Base-by-base conservation (phyloP, 1,140 invertebrate genomes). In the Pogonus chalceus region DNA sequence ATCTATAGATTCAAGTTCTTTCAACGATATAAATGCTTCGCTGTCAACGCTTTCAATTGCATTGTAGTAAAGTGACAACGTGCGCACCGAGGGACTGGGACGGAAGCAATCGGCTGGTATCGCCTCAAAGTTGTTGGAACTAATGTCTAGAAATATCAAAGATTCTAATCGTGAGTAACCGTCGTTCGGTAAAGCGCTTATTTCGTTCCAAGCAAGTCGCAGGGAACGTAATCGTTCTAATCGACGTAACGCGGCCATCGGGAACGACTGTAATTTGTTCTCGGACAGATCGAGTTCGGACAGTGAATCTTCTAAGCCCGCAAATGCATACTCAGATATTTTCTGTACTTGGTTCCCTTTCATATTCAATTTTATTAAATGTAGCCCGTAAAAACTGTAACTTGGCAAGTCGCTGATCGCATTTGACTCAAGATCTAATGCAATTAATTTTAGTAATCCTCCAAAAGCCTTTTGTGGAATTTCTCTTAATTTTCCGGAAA, bases 341-440 rank as follows among this genome's bases (percentile, higher is more conserved):
- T 84, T 81, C 43, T 80, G 76, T 63, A 92, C 75, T 60, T 81
- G 76, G 70, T 93, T 92, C 39, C 85, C 83, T 71, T 92, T 92
- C 43, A 92, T 72, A 64, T 87, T 91, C 2, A 95, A 71, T 68
- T 90, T 91, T 47, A 83, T 79, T 24, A 95, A 69, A 20, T 83
- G 81, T 54, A 93, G 72, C 0, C 87, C 88, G 62, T 89, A 91
- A 66, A 94, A 92, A 57, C 84, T 86, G 65, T 92, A 92, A 61
- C 86, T 88, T 0, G 87, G 82, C 24, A 95, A 75, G 57, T 90
- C 84, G 24, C 80, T 78, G 39, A 94, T 90, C 60, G 86, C 76
- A 68, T 94, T 94, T 49, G 82, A 82, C 64, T 91, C 89, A n/a
- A 95, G 78, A 66, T 93, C 87, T 22, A 95, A 71, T 0, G 82